Evolutionary conservation across 2,113 vertebrate species (phyloP).

Genomic region (Actenoides hombroni): DNA sequence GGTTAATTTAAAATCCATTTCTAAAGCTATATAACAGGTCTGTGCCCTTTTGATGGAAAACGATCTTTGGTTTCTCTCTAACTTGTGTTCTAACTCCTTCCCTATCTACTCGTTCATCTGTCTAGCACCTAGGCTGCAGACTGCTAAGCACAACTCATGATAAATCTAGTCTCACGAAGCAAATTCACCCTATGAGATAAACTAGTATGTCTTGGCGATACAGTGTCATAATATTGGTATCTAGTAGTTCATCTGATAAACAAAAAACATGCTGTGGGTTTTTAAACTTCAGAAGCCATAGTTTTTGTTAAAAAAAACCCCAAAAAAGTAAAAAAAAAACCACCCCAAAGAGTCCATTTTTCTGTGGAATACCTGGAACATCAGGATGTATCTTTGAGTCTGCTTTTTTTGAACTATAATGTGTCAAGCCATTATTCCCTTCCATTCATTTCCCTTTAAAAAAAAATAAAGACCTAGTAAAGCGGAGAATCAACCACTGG

Average conservation of each 20-base stretch:
- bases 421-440: neutral
- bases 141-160: neutral
- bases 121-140: neutral
- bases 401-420: neutral
- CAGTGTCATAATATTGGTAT: neutral
- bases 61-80: conserved; percentile 53
- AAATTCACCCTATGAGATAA: conserved; percentile 4
- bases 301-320: neutral
- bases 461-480: neutral
- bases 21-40: conserved; percentile 57
- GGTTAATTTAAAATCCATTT: conserved; percentile 70
- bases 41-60: conserved; percentile 55
- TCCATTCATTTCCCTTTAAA: neutral
- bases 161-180: conserved; percentile 2
- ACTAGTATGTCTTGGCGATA: neutral
- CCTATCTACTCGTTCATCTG: conserved; percentile 7
- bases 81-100: conserved; percentile 20
- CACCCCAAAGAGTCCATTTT: neutral
- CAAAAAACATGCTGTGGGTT: neutral
- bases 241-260: neutral
- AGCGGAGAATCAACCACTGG: neutral
- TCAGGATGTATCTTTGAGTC: neutral
- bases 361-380: neutral
- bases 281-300: conserved; percentile 15
- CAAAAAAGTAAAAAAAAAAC: neutral